Percentiles rank a stretch among this genome's conserved stretches.
Evolutionary conservation across 2,113 vertebrate genomes (phyloP).

Genomic region (Pseudonaja textilis): DNA sequence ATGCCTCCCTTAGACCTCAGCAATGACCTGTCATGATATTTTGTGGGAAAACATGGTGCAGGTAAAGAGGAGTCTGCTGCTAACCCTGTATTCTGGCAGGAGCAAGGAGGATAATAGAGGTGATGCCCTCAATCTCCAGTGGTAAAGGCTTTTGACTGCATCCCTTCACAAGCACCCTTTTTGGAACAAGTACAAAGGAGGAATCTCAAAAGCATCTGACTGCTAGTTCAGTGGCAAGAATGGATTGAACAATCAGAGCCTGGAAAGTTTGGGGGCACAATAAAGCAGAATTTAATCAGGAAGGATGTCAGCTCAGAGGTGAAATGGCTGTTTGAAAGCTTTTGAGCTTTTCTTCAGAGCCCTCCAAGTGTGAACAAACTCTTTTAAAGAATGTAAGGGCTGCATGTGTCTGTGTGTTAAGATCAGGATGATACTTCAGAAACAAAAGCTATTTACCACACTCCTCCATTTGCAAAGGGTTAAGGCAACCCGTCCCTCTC

Average conservation of each 20-base stretch:
- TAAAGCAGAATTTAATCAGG: constrained; percentile 36
- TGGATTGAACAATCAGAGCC: constrained; percentile 36
- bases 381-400: constrained; percentile 6
- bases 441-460: not conserved
- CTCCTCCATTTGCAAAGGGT: constrained; percentile 2
- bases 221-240: constrained; percentile 37
- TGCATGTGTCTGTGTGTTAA: not conserved
- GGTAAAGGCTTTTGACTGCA: constrained; percentile 46
- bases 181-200: constrained; percentile 21
- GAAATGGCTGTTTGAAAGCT: constrained; percentile 21
- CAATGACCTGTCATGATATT: constrained; percentile 19
- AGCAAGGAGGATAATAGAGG: constrained; percentile 59
- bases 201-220: constrained; percentile 41
- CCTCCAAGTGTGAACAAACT: not conserved
- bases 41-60: constrained; percentile 39
- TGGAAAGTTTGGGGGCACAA: constrained; percentile 31
- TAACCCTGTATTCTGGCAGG: constrained; percentile 42
- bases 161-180: constrained; percentile 27
- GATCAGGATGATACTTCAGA: not conserved
- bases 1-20: constrained; percentile 30
- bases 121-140: constrained; percentile 60
- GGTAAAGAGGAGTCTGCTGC: constrained; percentile 40
- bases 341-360: constrained; percentile 4
- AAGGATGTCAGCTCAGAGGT: constrained; percentile 8
- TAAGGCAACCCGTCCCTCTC: not conserved